Percentiles rank a stretch among this genome's conserved stretches.
phyloP scores from a whole-genome alignment of 2,113 vertebrate genomes.

The Myiozetetes cayanensis region DNA sequence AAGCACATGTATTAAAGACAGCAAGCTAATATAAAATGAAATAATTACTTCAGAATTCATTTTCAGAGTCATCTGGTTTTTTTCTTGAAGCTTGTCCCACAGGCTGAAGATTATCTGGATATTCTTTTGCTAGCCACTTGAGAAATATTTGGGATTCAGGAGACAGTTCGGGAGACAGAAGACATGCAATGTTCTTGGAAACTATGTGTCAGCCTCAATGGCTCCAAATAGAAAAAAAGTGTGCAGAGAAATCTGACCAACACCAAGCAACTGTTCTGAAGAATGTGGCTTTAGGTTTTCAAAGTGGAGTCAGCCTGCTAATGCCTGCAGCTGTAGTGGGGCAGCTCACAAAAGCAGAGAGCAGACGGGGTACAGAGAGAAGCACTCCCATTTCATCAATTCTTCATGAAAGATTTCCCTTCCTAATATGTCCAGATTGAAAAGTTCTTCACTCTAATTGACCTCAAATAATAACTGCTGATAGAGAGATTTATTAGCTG shows the following conservation, averaged over 20 bases:
- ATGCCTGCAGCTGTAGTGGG: slow-evolving; percentile 70
- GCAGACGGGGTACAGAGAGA: slow-evolving; percentile 17
- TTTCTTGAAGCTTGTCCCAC: not conserved
- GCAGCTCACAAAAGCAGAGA: slow-evolving; percentile 49
- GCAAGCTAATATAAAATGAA: not conserved
- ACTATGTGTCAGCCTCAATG: slow-evolving; percentile 71
- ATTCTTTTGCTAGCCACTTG: slow-evolving; percentile 41
- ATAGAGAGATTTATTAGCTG: slow-evolving; percentile 33
- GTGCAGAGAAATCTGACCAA: slow-evolving; percentile 74
- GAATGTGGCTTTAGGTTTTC: slow-evolving; percentile 78
- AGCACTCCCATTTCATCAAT: not conserved
- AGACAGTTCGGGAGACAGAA: slow-evolving; percentile 69
- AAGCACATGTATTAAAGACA: not conserved
- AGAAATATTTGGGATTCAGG: slow-evolving; percentile 77
- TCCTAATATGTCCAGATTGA: not conserved
- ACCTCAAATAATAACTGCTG: slow-evolving; percentile 15
- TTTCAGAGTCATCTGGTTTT: slow-evolving; percentile 35
- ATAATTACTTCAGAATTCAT: not conserved
- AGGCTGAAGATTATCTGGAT: slow-evolving; percentile 30
- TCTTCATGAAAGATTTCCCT: not conserved
- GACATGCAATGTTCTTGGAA: slow-evolving; percentile 74
- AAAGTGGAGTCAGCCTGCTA: slow-evolving; percentile 66
- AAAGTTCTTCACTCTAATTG: not conserved
- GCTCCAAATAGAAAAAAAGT: slow-evolving; percentile 73
- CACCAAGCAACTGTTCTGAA: slow-evolving; percentile 78